Conservation (phyloP, 2,113 vertebrate species). For the Ceuthmochares aereus region DNA sequence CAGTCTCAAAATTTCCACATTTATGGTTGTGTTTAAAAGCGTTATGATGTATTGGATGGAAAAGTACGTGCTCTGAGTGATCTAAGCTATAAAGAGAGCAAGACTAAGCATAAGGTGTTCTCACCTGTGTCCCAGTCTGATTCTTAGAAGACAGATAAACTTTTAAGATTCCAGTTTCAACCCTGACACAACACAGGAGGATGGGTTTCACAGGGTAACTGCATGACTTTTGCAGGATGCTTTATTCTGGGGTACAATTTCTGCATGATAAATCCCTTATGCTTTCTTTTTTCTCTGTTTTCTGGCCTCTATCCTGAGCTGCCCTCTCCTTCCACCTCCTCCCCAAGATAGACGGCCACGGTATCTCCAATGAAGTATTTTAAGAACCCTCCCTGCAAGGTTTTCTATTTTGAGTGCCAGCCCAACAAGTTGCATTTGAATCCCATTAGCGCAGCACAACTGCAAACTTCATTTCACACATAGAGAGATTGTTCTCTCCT, state of each 20-base stretch:
- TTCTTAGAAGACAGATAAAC: neutral
- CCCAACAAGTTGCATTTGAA: constrained; percentile 32
- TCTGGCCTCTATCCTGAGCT: neutral
- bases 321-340: neutral
- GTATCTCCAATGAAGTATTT: neutral
- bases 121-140: neutral
- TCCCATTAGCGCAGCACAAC: constrained; percentile 9
- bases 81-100: neutral
- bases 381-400: neutral
- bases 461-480: neutral
- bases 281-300: neutral
- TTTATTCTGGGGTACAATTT: neutral
- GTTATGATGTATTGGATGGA: neutral
- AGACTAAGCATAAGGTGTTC: neutral
- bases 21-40: neutral
- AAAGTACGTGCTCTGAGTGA: neutral
- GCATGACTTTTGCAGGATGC: neutral
- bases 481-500: constrained; percentile 46
- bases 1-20: neutral
- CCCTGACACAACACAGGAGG: neutral
- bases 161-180: neutral
- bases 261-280: neutral
- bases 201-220: neutral
- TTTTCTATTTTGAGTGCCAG: constrained; percentile 19
- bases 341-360: rapidly evolving